Percentiles rank a stretch among this genome's conserved stretches.
Evolutionary conservation across 2,797 vertebrate genomes (phyloP).

Genomic region (Liasis olivaceus): DNA sequence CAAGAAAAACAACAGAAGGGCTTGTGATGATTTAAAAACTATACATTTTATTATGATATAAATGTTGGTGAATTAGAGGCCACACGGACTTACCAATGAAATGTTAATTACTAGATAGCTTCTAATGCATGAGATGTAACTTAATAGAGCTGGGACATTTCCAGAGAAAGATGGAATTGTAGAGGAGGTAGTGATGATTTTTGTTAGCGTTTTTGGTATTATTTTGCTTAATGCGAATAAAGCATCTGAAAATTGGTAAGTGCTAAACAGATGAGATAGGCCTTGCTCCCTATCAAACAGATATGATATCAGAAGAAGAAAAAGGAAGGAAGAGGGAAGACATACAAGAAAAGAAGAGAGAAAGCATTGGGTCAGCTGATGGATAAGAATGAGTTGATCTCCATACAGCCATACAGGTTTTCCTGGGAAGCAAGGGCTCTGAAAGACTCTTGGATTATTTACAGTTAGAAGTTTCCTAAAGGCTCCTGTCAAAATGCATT

Average conservation of each 20-base stretch:
- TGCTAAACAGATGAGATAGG: neutral
- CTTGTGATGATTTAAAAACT: neutral
- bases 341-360: neutral
- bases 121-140: neutral
- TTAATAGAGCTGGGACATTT: neutral
- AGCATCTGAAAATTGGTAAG: neutral
- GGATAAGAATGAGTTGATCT: too few species aligned
- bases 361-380: neutral
- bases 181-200: neutral
- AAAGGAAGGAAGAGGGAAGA: neutral
- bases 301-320: neutral
- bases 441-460: neutral
- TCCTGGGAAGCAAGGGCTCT: neutral
- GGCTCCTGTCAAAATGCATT: neutral
- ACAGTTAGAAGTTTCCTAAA: neutral
- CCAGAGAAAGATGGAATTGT: neutral
- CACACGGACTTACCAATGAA: neutral
- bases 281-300: neutral
- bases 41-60: neutral
- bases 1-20: neutral
- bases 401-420: neutral
- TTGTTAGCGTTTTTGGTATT: neutral
- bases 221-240: neutral
- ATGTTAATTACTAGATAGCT: neutral
- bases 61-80: neutral